Evolutionary conservation across 2,113 vertebrate genomes (phyloP).

Genomic region (Sebastes schlegelii): DNA sequence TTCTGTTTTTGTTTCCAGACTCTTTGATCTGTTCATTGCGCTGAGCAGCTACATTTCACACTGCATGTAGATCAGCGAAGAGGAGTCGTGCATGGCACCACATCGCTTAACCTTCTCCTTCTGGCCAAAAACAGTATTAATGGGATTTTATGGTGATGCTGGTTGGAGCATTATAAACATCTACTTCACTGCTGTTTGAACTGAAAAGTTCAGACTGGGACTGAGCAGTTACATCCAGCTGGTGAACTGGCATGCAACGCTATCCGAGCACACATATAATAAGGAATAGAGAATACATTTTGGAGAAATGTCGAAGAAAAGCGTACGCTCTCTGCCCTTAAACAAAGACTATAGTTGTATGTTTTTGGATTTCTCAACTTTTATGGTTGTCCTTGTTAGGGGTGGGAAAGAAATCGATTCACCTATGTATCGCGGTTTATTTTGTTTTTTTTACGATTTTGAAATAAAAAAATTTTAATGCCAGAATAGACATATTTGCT

Average conservation of each 20-base stretch:
- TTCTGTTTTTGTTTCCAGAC: constrained; percentile 65
- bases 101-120: constrained; percentile 26
- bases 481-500: too few species aligned
- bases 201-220: neutral
- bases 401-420: too few species aligned
- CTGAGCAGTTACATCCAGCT: constrained; percentile 15
- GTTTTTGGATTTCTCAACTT: too few species aligned
- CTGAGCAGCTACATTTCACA: constrained; percentile 41
- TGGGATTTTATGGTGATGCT: constrained; percentile 51
- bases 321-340: too few species aligned
- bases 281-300: neutral
- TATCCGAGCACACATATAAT: neutral
- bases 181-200: constrained; percentile 12
- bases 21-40: constrained; percentile 64
- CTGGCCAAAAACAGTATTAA: constrained; percentile 39
- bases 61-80: constrained; percentile 42
- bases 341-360: too few species aligned
- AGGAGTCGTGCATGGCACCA: constrained; percentile 13
- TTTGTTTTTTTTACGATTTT: too few species aligned
- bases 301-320: neutral
- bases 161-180: constrained; percentile 27
- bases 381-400: too few species aligned
- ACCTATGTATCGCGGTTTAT: too few species aligned
- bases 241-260: neutral
- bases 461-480: too few species aligned